Evolutionary conservation across 2,888 invertebrate species (phyloP).

Genomic region (Invenusta paracnida): DNA sequence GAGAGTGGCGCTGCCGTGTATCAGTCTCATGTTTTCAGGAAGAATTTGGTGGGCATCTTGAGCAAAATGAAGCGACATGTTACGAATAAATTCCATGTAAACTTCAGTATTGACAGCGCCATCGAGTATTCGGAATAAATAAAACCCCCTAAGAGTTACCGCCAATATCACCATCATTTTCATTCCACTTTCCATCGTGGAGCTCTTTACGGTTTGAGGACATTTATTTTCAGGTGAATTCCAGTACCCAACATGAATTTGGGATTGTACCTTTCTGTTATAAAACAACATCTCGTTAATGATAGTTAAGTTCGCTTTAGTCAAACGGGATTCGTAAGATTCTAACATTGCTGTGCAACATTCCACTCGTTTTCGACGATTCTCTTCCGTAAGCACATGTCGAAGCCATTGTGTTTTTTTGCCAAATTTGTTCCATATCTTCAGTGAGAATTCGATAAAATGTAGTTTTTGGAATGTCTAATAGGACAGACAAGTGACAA

Average conservation of each 20-base stretch:
- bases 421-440: neutral
- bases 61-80: neutral
- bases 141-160: neutral
- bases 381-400: neutral
- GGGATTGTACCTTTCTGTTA: neutral
- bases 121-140: neutral
- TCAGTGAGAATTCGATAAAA: neutral
- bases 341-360: neutral
- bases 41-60: constrained; percentile 2
- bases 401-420: neutral
- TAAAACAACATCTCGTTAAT: neutral
- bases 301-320: neutral
- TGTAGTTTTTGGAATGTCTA: neutral
- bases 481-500: neutral
- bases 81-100: neutral
- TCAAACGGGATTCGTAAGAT: neutral
- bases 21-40: neutral
- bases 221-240: neutral
- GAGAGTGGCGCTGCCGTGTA: neutral
- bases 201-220: neutral
- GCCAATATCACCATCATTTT: neutral
- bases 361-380: neutral
- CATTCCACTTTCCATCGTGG: neutral
- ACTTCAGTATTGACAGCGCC: neutral
- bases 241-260: neutral